Conservation (phyloP, 2,888 invertebrate species). For the Cephalotes varians region DNA sequence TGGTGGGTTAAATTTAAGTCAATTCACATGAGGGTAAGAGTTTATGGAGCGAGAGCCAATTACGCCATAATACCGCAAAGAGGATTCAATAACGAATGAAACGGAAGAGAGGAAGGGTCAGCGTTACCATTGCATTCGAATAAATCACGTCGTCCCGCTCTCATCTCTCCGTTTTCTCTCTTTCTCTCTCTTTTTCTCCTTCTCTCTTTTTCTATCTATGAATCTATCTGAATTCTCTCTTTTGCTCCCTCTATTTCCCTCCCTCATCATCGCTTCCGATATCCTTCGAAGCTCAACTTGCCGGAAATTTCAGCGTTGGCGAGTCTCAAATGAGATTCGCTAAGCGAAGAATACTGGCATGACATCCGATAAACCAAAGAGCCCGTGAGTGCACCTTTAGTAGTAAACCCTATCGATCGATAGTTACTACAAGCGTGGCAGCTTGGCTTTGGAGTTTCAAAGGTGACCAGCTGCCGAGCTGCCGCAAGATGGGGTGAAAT, state of each 20-base stretch:
- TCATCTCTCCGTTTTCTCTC: not conserved
- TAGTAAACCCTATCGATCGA: constrained; percentile 65
- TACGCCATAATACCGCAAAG: constrained; percentile 31
- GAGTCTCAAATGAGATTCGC: constrained; percentile 57
- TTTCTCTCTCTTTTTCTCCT: not conserved
- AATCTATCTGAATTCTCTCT: not conserved
- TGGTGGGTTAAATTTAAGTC: constrained; percentile 44
- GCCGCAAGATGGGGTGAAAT: constrained; percentile 34
- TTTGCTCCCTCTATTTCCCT: constrained; percentile 23
- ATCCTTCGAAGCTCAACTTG: constrained; percentile 37
- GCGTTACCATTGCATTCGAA: constrained; percentile 27
- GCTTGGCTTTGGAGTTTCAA: constrained; percentile 62
- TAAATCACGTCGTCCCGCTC: not conserved
- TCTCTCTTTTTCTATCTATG: not conserved
- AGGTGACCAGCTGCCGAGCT: constrained; percentile 47
- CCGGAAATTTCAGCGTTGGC: constrained; percentile 53
- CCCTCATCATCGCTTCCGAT: constrained; percentile 39
- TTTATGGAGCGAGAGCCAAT: constrained; percentile 42
- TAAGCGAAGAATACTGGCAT: constrained; percentile 39
- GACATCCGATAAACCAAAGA: constrained; percentile 67
- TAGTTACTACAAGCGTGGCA: constrained; percentile 57
- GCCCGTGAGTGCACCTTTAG: constrained; percentile 69
- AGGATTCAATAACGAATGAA: constrained; percentile 44
- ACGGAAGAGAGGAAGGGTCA: constrained; percentile 29
- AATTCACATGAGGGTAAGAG: constrained; percentile 44